These are phyloP conservation scores for Caenorhabditis sulstoni DNA, from an alignment of 2,888 invertebrate species.

Conservation along the genomic window DNA sequence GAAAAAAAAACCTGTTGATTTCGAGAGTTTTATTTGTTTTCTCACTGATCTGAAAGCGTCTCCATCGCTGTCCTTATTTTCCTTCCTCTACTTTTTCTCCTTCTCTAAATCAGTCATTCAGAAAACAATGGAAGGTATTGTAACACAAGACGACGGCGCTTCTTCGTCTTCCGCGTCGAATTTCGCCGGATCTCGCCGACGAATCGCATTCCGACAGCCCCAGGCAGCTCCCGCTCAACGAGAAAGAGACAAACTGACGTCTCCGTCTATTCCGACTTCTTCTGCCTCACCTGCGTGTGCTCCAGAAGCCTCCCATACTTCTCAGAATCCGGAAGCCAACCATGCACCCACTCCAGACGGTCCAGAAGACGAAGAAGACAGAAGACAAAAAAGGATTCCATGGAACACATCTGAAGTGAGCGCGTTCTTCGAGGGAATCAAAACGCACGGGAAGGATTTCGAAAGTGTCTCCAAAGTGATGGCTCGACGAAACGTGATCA, in stretches of 20 bases:
- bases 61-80: too few species aligned
- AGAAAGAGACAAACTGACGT: background rate
- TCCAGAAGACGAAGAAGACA: too few species aligned
- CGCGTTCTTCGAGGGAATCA: background rate
- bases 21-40: background rate
- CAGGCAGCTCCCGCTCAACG: background rate
- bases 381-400: background rate
- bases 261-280: background rate
- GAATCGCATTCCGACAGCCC: conserved; percentile 9
- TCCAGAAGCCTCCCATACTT: too few species aligned
- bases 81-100: too few species aligned
- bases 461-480: conserved; percentile 68
- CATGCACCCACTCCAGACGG: too few species aligned
- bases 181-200: background rate
- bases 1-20: background rate
- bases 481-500: conserved; percentile 68
- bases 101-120: too few species aligned
- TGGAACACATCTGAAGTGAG: conserved; percentile 31
- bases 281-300: background rate
- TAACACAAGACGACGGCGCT: too few species aligned
- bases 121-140: too few species aligned
- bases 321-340: background rate
- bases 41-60: background rate
- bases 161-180: background rate
- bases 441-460: conserved; percentile 76